A percentile compares a stretch with the other conserved stretches of the same genome.
Evolutionary conservation across 2,888 invertebrate species (phyloP).

Genomic region (Machimus atricapillus): DNA sequence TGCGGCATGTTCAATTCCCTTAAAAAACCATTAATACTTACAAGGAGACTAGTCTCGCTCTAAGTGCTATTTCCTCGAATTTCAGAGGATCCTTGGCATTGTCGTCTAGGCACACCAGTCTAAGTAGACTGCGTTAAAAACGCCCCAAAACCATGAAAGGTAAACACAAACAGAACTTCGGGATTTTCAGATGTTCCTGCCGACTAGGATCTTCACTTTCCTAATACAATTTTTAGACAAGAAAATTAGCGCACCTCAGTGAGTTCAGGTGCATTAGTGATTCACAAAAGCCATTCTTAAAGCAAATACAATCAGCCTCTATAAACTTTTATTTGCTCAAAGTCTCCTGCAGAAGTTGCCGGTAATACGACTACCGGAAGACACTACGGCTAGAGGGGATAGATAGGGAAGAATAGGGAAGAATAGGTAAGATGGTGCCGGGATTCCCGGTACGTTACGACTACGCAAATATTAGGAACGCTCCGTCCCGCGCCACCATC

Average conservation of each 20-base stretch:
- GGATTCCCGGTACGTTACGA: neutral
- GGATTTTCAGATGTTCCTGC: constrained; percentile 18
- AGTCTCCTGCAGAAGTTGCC: constrained; percentile 37
- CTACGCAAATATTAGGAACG: constrained; percentile 20
- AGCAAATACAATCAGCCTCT: constrained; percentile 46
- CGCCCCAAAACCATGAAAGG: neutral
- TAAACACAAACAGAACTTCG: neutral
- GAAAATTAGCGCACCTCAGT: constrained; percentile 32
- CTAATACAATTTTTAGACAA: constrained; percentile 32
- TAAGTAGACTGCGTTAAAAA: neutral
- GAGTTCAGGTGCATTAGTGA: constrained; percentile 43
- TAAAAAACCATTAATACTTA: neutral
- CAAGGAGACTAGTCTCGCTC: neutral
- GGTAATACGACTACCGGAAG: neutral
- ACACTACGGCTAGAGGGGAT: neutral
- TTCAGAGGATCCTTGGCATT: neutral
- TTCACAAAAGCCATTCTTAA: constrained; percentile 45
- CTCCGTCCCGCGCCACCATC: neutral
- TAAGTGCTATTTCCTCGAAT: neutral
- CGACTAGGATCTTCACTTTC: constrained; percentile 20
- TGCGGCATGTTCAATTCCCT: neutral
- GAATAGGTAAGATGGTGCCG: neutral
- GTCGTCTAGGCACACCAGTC: neutral
- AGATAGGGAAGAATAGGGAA: neutral
- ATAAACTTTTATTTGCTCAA: constrained; percentile 47